A percentile compares a stretch with the other conserved stretches of the same genome.
These are phyloP conservation scores for Philereme vetulata DNA, from an alignment of 2,888 invertebrate species.

Conservation along the genomic window DNA sequence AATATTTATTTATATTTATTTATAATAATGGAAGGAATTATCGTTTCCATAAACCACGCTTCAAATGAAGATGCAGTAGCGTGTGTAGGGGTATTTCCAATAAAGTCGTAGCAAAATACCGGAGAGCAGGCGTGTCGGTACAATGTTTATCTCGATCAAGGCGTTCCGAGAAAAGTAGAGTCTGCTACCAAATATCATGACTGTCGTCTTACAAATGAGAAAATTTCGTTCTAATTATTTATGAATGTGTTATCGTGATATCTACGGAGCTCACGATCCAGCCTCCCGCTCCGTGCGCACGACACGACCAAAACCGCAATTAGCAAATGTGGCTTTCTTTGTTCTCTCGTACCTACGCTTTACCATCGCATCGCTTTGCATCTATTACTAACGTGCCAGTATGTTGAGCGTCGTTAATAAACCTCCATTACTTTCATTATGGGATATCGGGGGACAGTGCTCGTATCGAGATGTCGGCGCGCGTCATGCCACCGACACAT, in stretches of 20 bases:
- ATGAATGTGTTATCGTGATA: constrained; percentile 84
- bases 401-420: constrained; percentile 75
- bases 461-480: constrained; percentile 77
- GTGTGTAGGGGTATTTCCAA: constrained; percentile 43
- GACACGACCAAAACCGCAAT: constrained; percentile 83
- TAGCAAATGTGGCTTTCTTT: constrained; percentile 84
- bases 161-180: constrained; percentile 76
- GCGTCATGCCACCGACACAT: constrained; percentile 79
- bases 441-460: constrained; percentile 78
- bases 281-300: constrained; percentile 80
- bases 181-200: constrained; percentile 82
- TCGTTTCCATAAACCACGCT: constrained; percentile 23
- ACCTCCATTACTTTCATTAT: constrained; percentile 83
- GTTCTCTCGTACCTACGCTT: constrained; percentile 82
- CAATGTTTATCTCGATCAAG: constrained; percentile 74
- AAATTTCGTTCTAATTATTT: constrained; percentile 84
- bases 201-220: constrained; percentile 84
- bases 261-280: constrained; percentile 81
- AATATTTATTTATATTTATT: too few relatives aligned
- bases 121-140: constrained; percentile 74
- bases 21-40: not conserved
- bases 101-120: constrained; percentile 64
- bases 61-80: constrained; percentile 31
- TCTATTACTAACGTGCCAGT: constrained; percentile 71
- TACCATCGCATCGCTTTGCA: constrained; percentile 65